phyloP scores from a whole-genome alignment of 1,140 invertebrate species.

The Zaprionus taronus region DNA sequence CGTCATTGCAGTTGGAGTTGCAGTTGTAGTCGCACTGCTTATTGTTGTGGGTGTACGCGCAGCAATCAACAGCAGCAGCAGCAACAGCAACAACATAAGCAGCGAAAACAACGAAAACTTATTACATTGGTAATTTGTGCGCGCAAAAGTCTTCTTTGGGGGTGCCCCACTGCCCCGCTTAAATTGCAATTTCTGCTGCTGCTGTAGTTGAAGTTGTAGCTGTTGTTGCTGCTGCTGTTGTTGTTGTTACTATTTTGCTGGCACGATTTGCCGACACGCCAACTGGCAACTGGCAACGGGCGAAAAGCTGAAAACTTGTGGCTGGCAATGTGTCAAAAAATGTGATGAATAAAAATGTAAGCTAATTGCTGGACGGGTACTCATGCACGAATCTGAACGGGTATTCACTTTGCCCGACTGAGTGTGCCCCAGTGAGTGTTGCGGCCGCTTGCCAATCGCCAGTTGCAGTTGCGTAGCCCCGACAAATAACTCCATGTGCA shows the following conservation, averaged over 20 bases:
- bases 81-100: slow-evolving; percentile 27
- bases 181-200: slow-evolving; percentile 29
- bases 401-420: slow-evolving; percentile 7
- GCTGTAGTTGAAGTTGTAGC: slow-evolving; percentile 12
- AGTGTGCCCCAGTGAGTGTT: slow-evolving; percentile 6
- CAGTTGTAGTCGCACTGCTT: not conserved
- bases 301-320: slow-evolving; percentile 25
- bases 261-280: slow-evolving; percentile 31
- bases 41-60: slow-evolving; percentile 38
- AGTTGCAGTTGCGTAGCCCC: not conserved
- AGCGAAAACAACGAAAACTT: slow-evolving; percentile 42
- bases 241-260: not conserved
- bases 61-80: slow-evolving; percentile 40
- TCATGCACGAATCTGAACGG: not conserved
- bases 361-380: slow-evolving; percentile 32
- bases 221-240: not conserved
- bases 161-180: slow-evolving; percentile 53
- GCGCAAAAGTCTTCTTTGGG: slow-evolving; percentile 40
- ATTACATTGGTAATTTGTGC: slow-evolving; percentile 70
- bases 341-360: slow-evolving; percentile 47
- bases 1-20: slow-evolving; percentile 6
- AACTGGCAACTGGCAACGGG: slow-evolving; percentile 20
- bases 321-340: slow-evolving; percentile 48
- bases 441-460: no score
- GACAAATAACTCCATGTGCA: not conserved